These are phyloP conservation scores for Drosophila arizonae DNA, from an alignment of 1,140 invertebrate genomes.

Conservation along the genomic window DNA sequence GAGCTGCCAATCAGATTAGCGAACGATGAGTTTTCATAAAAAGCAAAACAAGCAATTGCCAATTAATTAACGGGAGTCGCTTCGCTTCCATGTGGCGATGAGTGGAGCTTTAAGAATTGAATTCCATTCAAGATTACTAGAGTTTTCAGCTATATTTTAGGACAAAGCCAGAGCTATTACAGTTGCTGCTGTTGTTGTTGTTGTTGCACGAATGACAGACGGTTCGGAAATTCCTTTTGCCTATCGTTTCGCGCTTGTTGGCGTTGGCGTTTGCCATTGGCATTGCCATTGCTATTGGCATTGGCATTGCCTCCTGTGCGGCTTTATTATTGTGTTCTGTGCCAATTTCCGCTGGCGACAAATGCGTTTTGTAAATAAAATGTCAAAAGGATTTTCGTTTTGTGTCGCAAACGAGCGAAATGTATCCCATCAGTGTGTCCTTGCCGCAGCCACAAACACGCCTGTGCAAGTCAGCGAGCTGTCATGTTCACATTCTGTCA, in stretches of 20 bases:
- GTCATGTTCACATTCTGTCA: slow-evolving; percentile 47
- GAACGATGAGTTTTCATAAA: background rate
- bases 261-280: slow-evolving; percentile 18
- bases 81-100: no score
- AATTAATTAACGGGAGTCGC: background rate
- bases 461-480: slow-evolving; percentile 33
- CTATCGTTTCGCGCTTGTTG: slow-evolving; percentile 36
- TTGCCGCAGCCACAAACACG: slow-evolving; percentile 17
- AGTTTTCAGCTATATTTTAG: background rate
- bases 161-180: background rate
- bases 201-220: background rate
- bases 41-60: background rate
- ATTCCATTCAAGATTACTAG: background rate
- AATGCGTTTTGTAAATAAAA: slow-evolving; percentile 78
- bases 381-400: slow-evolving; percentile 72
- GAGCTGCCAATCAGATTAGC: background rate
- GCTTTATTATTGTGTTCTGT: slow-evolving; percentile 75
- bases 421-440: slow-evolving; percentile 43
- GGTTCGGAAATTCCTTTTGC: slow-evolving; percentile 14
- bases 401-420: slow-evolving; percentile 41
- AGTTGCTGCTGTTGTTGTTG: background rate
- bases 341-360: slow-evolving; percentile 74
- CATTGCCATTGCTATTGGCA: slow-evolving; percentile 17
- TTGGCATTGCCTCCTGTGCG: slow-evolving; percentile 41
- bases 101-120: background rate